Evolutionary conservation across 2,113 vertebrate genomes (phyloP), one percentile per base, ranked within the genome.

Genomic region (Solea senegalensis): DNA sequence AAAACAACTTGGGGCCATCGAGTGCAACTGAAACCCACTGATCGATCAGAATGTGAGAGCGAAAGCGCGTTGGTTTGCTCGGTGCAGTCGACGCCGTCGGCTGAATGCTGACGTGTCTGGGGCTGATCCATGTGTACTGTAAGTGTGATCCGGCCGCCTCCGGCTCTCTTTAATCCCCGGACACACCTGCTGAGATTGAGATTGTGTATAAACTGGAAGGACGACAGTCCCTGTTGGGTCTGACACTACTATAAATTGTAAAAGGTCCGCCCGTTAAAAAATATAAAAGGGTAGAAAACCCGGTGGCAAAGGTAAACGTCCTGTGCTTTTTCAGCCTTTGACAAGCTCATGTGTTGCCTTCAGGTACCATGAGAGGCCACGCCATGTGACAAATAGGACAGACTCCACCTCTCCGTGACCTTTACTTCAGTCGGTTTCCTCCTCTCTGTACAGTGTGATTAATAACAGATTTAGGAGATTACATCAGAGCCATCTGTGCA

Each of bases 401-500:
- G 60, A 72, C 58, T 59, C 60, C 64, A 77, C 51, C 65, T 46
- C 54, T 41, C 70, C 34, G 1, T 82, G 77, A 87, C 83, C 83
- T 82, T 86, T 78, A 51, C 59, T 72, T 65, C 45, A 59, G 76
- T 63, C 67, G 60, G 74, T 82, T 62, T 39, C 26, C 63, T 80
- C 61, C 59, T 81, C 56, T 74, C 26, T 76, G 66, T 13, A 62
- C 10, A 81, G 34, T 53, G 45, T 75, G 83, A 93, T 72, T 2
- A 86, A 86, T 92, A 89, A 85, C 84, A 90, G 87, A 87, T 84
- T 91, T 72, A 65, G 85, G 75, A 91, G 92, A 88, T 91, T 94
- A 94, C 82, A 93, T 89, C 81, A 59, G 72, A 48, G 0, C 90
- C 92, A 94, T 94, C 92, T 95, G 93, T 91, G 84, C 86, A 84